Evolutionary conservation across 2,113 vertebrate genomes (phyloP).

Genomic region (Chloropsis cyanopogon): DNA sequence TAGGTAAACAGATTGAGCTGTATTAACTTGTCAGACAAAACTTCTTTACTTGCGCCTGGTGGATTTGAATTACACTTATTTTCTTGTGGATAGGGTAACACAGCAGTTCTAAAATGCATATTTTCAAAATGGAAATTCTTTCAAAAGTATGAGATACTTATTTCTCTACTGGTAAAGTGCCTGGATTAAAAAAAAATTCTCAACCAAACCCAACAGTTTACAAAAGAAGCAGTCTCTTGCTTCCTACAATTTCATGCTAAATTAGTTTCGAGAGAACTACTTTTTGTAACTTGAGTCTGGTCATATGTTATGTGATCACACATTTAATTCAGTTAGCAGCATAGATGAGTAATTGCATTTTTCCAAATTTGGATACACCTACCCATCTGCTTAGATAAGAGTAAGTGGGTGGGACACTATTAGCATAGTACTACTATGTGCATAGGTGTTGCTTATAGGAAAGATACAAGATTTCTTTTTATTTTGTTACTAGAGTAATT

Average conservation of each 20-base stretch:
- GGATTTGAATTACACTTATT: background rate
- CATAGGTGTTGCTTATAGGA: background rate
- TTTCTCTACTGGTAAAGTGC: background rate
- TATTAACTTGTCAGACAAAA: background rate
- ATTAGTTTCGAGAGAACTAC: background rate
- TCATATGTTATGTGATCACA: constrained; percentile 32
- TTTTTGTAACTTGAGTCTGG: background rate
- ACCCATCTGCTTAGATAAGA: background rate
- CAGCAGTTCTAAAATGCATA: background rate
- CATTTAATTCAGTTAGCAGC: background rate
- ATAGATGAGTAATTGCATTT: background rate
- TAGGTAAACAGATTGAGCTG: background rate
- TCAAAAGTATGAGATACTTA: background rate
- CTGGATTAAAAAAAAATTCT: background rate
- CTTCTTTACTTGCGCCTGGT: background rate
- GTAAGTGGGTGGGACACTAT: background rate
- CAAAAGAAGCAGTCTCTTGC: background rate
- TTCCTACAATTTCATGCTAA: background rate
- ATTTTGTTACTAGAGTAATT: background rate
- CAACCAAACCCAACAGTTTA: background rate
- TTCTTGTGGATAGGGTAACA: background rate
- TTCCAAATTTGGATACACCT: background rate
- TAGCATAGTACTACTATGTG: background rate
- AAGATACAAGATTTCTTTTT: background rate
- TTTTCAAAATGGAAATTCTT: background rate